These are phyloP conservation scores for Heteronetta atricapilla DNA, from an alignment of 2,113 vertebrate genomes.

Conservation along the genomic window DNA sequence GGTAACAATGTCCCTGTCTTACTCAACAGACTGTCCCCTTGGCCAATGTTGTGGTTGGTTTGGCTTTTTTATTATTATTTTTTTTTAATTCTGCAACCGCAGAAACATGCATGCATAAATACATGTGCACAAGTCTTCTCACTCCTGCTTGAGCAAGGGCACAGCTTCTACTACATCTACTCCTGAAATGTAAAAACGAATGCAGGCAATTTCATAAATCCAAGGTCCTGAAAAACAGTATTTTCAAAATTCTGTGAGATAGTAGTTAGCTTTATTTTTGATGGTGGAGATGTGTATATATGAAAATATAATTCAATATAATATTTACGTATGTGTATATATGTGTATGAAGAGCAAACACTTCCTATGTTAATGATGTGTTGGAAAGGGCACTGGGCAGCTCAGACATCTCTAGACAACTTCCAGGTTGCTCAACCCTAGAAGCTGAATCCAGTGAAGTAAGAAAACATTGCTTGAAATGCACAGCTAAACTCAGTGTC, in stretches of 20 bases:
- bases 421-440: not conserved
- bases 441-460: not conserved
- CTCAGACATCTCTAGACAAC: not conserved
- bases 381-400: not conserved
- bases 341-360: not conserved
- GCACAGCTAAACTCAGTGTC: not conserved
- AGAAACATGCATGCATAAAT: not conserved
- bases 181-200: not conserved
- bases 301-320: too few species aligned
- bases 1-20: not conserved
- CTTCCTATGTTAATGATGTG: not conserved
- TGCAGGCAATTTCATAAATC: not conserved
- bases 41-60: not conserved
- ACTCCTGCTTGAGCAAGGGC: not conserved
- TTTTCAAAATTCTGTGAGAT: not conserved
- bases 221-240: not conserved
- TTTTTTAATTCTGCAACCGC: not conserved
- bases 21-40: not conserved
- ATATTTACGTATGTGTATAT: too few species aligned
- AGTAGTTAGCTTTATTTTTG: not conserved
- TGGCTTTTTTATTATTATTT: not conserved
- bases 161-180: not conserved
- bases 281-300: not conserved
- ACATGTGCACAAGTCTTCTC: not conserved
- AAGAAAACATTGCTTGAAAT: not conserved